Evolutionary conservation across 1,140 invertebrate species (phyloP), one percentile per base, ranked within the genome.

Genomic region (Tribolium madens): DNA sequence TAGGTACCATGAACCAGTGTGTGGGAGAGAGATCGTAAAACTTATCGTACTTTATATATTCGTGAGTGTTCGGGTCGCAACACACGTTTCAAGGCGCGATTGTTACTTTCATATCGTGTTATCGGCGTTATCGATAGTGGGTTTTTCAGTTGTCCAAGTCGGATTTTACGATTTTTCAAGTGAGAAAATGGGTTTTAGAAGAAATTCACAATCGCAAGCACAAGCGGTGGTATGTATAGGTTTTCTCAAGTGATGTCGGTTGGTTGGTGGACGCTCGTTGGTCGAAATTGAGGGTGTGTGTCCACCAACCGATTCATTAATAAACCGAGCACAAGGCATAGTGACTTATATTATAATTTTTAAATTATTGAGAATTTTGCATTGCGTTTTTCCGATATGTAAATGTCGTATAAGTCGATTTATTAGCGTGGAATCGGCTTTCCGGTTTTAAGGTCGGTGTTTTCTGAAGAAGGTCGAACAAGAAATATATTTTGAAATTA

Each of bases 231-330:
- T 64, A 64, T 13, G 57, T 14, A 36, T 3, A 21, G n/a, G 5
- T 60, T 60, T 60, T 60, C 26, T 7, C 9, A 3, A 31, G 57
- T 33, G 17, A 18, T 17, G 15, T 7, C 9, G 50, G 53, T 33
- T 12, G 14, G 21, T 18, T 5, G 10, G 7, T 21, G 14, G 52
- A 18, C 17, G 52, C 57, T 36, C 26, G 26, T 64, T 64, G 57
- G 57, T n/a, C 12, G 26, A 33, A 64, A 64, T 9, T n/a, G 26
- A 64, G 57, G 57, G 57, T 64, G 57, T 64, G 57, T 42, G 57
- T 15, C 57, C 26, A 64, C 57, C 57, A 64, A 64, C 57, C 57
- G 26, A 14, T 57, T 57, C 52, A 1, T 17, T 21, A n/a, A n/a
- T n/a, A 18, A 17, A n/a, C 9, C 52, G 26, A 64, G 21, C 57